Base-by-base conservation (phyloP, 1,140 invertebrate genomes). In the Dufourea novaeangliae region DNA sequence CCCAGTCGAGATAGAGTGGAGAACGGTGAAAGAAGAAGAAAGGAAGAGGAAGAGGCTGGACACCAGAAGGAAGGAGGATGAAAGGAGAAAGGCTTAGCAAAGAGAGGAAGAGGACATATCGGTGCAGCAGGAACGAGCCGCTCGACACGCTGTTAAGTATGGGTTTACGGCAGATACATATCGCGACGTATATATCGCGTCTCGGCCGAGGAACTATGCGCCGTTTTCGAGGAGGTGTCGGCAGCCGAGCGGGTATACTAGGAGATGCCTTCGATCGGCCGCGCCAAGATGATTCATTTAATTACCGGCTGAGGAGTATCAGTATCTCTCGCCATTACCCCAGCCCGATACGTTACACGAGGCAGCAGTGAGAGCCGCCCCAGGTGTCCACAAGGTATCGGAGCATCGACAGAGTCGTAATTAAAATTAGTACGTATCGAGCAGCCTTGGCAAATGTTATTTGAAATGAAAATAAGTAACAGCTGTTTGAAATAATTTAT, bases 81-180 rank as follows among this genome's bases (percentile, higher is more conserved):
- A 5, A 20, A 12, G 62, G 59, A 56, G 22, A 52, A n/a, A 17
- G 25, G 25, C 12, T 4, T 2, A 54, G n/a, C 25, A 8, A 34
- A 50, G 39, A 44, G 50, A 32, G 37, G 41, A 63, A 50, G 54
- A 75, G 73, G 44, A 75, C 66, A 67, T 74, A n/a, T n/a, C n/a
- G 34, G 57, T 83, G 81, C 62, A n/a, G 71, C 17, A 79, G 62
- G 34, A 70, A 79, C 71, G 79, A 75, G 74, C 82, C 67, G 57
- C 54, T 74, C 72, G 82, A 86, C 83, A 86, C 80, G 83, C 77
- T 85, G 83, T 85, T 86, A 86, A 85, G 83, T 85, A 85, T 81
- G 82, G 82, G 79, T 85, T 85, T 85, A 84, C 82, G 64, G 84
- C 79, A 82, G 84, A 85, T 85, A 81, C 82, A 84, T 84, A 85